Evolutionary conservation across 2,797 vertebrate genomes (phyloP).

Genomic region (Xenops minutus): DNA sequence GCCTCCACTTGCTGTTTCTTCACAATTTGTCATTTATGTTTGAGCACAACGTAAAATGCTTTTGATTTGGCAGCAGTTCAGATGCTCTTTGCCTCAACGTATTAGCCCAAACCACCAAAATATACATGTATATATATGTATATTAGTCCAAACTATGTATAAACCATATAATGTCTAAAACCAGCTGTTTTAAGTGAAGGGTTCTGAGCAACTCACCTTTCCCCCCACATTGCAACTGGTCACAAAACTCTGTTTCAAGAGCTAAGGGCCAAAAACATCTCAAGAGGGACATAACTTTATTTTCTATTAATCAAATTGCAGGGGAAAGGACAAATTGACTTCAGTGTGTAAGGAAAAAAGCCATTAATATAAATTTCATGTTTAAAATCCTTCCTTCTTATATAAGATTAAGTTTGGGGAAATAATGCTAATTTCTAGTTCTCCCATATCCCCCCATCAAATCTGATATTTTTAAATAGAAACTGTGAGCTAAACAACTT

Average conservation of each 20-base stretch:
- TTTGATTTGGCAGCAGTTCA: background rate
- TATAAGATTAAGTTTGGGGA: background rate
- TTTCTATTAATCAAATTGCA: background rate
- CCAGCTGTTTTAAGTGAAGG: fast-evolving
- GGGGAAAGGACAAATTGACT: background rate
- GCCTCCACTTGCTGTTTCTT: background rate
- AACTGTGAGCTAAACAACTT: background rate
- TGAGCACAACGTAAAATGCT: background rate
- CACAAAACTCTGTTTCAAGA: background rate
- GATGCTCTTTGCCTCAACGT: fast-evolving
- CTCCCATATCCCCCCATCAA: background rate
- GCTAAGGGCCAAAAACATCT: background rate
- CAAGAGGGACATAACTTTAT: background rate
- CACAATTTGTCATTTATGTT: background rate
- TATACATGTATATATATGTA: too few relatives aligned
- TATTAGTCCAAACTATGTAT: background rate
- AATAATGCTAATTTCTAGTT: background rate
- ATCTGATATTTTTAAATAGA: background rate
- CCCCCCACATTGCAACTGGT: background rate
- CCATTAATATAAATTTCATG: background rate
- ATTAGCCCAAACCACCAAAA: background rate
- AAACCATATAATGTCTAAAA: background rate
- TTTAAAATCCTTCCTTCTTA: background rate
- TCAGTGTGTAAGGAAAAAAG: background rate
- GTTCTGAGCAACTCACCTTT: background rate